Evolutionary conservation across 2,888 invertebrate genomes (phyloP).

Genomic region (Drosophila melanocephala): DNA sequence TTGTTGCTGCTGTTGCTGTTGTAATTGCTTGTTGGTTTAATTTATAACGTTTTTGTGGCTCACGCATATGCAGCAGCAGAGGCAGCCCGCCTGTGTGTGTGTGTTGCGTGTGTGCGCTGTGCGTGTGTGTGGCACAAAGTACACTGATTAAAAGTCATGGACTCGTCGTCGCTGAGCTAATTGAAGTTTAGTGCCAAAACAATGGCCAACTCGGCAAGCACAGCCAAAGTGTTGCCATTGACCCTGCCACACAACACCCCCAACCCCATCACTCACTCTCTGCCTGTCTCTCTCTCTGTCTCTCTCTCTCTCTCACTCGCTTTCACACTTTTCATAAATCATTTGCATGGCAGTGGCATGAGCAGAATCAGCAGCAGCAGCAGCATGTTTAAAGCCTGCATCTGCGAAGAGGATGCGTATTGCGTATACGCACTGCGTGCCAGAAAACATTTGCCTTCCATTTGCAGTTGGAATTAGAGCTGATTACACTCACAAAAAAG

Average conservation of each 20-base stretch:
- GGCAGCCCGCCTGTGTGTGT: not conserved
- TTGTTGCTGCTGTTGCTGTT: conserved; percentile 45
- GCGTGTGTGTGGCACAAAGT: conserved; percentile 59
- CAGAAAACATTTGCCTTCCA: not conserved
- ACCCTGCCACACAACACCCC: conserved; percentile 31
- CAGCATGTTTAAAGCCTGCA: conserved; percentile 21
- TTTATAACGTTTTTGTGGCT: conserved; percentile 57
- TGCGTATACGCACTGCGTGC: conserved; percentile 20
- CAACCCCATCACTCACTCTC: not conserved
- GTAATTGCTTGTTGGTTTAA: conserved; percentile 75
- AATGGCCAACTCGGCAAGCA: conserved; percentile 24
- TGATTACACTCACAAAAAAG: not conserved
- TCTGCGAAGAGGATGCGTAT: conserved; percentile 5
- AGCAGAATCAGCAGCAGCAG: conserved; percentile 16
- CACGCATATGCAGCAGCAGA: conserved; percentile 7
- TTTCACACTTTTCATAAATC: conserved; percentile 44
- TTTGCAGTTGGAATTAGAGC: not conserved
- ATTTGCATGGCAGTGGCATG: conserved; percentile 45
- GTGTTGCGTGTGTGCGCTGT: conserved; percentile 27
- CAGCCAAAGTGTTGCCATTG: conserved; percentile 63
- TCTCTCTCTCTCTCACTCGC: not conserved
- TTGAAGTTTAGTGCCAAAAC: conserved; percentile 74
- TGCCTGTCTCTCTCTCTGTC: not conserved
- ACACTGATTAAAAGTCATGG: conserved; percentile 79
- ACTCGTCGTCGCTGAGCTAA: conserved; percentile 67